Conservation (phyloP, 2,888 invertebrate genomes). For the Plebejus melissa region DNA sequence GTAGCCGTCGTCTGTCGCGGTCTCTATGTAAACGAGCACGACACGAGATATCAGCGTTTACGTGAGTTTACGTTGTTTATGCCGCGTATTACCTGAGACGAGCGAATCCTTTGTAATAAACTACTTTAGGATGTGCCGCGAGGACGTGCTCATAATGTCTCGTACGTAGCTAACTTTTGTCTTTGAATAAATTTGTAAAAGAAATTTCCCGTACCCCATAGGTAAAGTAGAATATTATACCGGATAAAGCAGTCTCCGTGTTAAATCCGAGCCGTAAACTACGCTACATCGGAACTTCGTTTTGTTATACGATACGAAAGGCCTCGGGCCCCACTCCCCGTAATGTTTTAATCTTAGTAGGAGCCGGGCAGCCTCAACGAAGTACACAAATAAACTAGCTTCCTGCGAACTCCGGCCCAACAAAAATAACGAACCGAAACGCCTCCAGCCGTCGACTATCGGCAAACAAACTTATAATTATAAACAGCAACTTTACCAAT, state of each 20-base stretch:
- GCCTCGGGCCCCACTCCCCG: neutral
- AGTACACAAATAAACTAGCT: conserved; percentile 7
- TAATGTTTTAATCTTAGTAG: neutral
- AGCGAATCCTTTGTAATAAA: conserved; percentile 16
- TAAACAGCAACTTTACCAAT: conserved; percentile 39
- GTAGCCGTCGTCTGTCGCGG: neutral
- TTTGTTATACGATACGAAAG: neutral
- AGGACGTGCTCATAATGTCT: neutral
- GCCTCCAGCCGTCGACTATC: conserved; percentile 22
- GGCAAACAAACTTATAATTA: conserved; percentile 35
- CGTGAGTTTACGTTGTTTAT: conserved; percentile 6
- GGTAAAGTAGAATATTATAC: neutral
- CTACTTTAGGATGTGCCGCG: conserved; percentile 3
- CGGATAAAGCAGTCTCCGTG: neutral
- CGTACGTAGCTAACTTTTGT: neutral
- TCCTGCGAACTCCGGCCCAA: neutral
- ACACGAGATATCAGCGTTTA: neutral
- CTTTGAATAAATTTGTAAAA: neutral
- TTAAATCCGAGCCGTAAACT: neutral
- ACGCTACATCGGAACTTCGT: neutral
- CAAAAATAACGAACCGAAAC: conserved; percentile 7
- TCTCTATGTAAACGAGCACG: neutral
- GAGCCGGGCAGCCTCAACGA: neutral
- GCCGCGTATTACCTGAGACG: conserved; percentile 4
- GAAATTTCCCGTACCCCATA: neutral